Evolutionary conservation across 2,888 invertebrate genomes (phyloP).

Genomic region (Tenthredo distinguenda): DNA sequence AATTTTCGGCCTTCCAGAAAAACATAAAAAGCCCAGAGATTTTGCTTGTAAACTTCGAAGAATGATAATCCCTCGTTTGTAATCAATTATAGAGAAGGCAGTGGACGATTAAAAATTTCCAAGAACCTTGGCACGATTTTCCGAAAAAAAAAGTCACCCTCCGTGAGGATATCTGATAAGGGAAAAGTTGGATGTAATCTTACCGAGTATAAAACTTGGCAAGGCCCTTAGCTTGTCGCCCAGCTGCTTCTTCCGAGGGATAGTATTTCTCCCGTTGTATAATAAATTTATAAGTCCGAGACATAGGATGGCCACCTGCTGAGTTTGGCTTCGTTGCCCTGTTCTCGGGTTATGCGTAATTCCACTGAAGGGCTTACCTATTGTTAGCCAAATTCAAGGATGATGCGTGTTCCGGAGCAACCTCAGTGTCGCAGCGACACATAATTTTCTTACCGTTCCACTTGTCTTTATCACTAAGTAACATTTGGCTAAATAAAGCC

Average conservation of each 20-base stretch:
- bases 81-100: background rate
- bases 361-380: background rate
- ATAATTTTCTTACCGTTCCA: background rate
- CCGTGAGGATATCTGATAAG: background rate
- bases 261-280: background rate
- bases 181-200: background rate
- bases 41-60: too few relatives aligned
- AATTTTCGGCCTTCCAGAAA: background rate
- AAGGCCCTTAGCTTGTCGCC: slow-evolving; percentile 10
- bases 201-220: slow-evolving; percentile 31
- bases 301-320: slow-evolving; percentile 40
- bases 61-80: background rate
- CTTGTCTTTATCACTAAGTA: background rate
- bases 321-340: background rate
- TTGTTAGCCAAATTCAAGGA: background rate
- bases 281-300: slow-evolving; percentile 11
- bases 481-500: slow-evolving; percentile 29
- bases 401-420: background rate
- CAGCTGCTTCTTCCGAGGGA: background rate
- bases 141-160: background rate
- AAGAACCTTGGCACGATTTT: background rate
- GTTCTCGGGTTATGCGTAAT: background rate
- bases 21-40: background rate
- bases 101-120: background rate
- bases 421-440: background rate